phyloP scores from a whole-genome alignment of 1,140 invertebrate genomes.

The honey bee (Apis mellifera) region Amel_HAv3.1 CM009941.2:896001-896500 shows the following conservation, averaged over 20 bases:
- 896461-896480: neutral
- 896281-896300: slow-evolving; percentile 59
- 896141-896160: too few species aligned
- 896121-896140: neutral
- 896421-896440: neutral
- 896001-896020: too few species aligned
- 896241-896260: slow-evolving; percentile 29
- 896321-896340: slow-evolving; percentile 66
- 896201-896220: neutral
- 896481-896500: too few species aligned
- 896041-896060: too few species aligned
- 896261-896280: slow-evolving; percentile 58
- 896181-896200: too few species aligned
- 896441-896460: neutral
- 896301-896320: slow-evolving; percentile 67
- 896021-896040: too few species aligned
- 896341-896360: slow-evolving; percentile 46
- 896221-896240: slow-evolving; percentile 26
- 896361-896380: slow-evolving; percentile 69
- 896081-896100: too few species aligned
- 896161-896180: too few species aligned
- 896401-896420: slow-evolving; percentile 41
- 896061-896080: too few species aligned
- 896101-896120: too few species aligned
- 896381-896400: slow-evolving; percentile 57